Evolutionary conservation across 2,888 invertebrate species (phyloP), one percentile per base, ranked within the genome.

Genomic region (Acronicta alni): DNA sequence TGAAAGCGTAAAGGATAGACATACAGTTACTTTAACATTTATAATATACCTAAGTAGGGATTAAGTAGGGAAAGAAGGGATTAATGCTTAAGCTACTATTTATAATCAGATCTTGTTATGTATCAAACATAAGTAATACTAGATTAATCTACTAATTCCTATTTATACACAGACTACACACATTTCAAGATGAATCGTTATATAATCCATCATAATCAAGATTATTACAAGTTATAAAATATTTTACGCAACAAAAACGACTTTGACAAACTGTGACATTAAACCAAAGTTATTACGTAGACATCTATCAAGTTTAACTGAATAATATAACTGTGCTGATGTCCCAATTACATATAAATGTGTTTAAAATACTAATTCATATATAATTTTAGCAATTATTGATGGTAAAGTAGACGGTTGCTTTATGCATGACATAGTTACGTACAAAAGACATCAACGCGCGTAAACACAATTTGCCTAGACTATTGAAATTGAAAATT

Each of bases 361-460:
- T 48, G 12, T n/a, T 15, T 16, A 20, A n/a, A 37, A 47, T 9
- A 46, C 6, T 32, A 30, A 57, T 67, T 46, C 8, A 38, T 69
- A 16, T 16, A 38, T 58, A 58, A 70, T 65, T 35, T 18, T 30
- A 8, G 51, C 16, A 47, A 70, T 68, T 55, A 70, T 58, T 54
- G 30, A 32, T 47, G 46, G 35, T 16, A 9, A 42, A 46, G n/a
- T 47, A 8, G 43, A 37, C 26, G 17, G 46, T 10, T 1, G 20
- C 42, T 51, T 67, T n/a, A 10, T 48, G 0, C 7, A 1, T 8
- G 35, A 44, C 16, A 14, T 39, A 0, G 15, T 41, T 57, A 41
- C 52, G 12, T 53, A 72, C 51, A 75, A 75, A 69, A 74, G 75
- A 74, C 75, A 74, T 74, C 66, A 74, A 74, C 74, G 75, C 66